phyloP scores from a whole-genome alignment of 2,888 invertebrate genomes.

The Pristionchus mayeri region DNA sequence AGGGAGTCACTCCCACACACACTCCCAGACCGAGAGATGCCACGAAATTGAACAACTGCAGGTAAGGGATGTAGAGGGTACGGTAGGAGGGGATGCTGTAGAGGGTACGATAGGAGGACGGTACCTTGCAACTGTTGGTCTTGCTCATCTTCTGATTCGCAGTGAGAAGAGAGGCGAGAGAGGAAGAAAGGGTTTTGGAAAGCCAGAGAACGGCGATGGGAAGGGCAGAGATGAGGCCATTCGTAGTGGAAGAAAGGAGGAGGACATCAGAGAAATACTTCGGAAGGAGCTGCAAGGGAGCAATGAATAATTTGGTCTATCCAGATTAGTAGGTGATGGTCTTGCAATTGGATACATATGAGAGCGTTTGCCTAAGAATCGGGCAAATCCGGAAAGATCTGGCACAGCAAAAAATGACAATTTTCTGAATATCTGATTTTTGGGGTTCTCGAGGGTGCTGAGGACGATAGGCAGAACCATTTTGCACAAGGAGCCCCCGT shows the following conservation, averaged over 20 bases:
- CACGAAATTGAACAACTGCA: conserved; percentile 62
- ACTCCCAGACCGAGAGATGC: conserved; percentile 73
- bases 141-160: conserved; percentile 53
- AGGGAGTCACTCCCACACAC: conserved; percentile 70
- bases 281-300: conserved; percentile 65
- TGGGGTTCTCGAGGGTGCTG: too few species aligned
- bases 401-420: too few species aligned
- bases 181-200: conserved; percentile 68
- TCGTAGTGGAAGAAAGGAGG: conserved; percentile 60
- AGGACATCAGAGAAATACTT: conserved; percentile 72
- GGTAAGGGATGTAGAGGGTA: too few species aligned
- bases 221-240: conserved; percentile 72
- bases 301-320: too few species aligned
- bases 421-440: too few species aligned
- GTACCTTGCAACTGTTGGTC: conserved; percentile 60
- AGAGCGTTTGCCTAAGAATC: too few species aligned
- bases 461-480: too few species aligned
- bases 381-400: too few species aligned
- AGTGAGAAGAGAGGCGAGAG: conserved; percentile 67
- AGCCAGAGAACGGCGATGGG: conserved; percentile 69
- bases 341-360: too few species aligned
- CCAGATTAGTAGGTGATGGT: background rate
- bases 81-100: background rate
- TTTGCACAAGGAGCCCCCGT: too few species aligned
- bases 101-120: background rate